Conservation (phyloP, 2,797 vertebrate genomes). For the Rhinoraja longicauda region DNA sequence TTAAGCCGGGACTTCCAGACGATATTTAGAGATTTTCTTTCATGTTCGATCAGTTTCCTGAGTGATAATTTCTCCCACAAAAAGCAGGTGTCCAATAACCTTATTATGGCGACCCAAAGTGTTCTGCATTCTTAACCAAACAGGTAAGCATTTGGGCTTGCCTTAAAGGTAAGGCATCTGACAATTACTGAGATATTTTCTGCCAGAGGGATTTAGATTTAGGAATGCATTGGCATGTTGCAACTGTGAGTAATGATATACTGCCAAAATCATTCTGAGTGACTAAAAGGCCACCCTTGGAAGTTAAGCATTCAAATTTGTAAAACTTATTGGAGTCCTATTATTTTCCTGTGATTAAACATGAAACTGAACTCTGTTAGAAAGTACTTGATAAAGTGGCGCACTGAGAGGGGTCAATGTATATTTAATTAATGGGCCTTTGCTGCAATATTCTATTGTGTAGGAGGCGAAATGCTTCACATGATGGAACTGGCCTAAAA, state of each 20-base stretch:
- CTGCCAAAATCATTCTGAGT: background rate
- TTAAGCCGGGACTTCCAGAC: background rate
- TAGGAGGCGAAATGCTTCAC: too few species aligned
- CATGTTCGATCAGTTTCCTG: background rate
- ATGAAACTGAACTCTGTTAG: background rate
- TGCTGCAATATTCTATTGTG: too few species aligned
- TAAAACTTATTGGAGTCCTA: background rate
- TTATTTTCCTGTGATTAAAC: background rate
- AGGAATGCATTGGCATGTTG: background rate
- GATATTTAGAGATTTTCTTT: background rate
- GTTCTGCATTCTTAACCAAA: background rate
- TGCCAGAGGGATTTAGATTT: background rate
- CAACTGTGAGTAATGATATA: background rate
- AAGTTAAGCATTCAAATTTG: background rate
- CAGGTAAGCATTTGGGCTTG: background rate
- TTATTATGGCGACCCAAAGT: background rate
- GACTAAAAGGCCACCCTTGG: background rate
- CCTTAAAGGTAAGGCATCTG: background rate
- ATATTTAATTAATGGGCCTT: too few species aligned
- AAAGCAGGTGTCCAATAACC: background rate
- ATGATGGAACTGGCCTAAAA: too few species aligned
- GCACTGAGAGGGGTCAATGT: too few species aligned
- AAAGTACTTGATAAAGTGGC: too few species aligned
- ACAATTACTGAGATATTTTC: background rate
- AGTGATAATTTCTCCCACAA: background rate